phyloP scores from a whole-genome alignment of 2,113 vertebrate species.

The Pseudorasbora parva region DNA sequence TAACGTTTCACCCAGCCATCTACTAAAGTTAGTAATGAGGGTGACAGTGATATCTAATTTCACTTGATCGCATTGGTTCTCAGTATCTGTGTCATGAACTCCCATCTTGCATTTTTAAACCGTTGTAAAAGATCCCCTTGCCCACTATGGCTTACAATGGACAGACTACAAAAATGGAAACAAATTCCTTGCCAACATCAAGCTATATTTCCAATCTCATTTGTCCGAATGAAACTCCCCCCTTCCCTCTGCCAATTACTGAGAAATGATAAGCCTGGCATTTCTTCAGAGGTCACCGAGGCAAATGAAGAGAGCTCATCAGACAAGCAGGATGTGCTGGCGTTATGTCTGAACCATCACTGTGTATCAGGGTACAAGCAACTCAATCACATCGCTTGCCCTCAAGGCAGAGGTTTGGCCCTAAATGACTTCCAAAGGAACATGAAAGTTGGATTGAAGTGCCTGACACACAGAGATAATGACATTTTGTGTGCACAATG shows the following conservation, averaged over 20 bases:
- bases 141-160: background rate
- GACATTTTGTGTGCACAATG: constrained; percentile 25
- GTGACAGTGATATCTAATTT: background rate
- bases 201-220: constrained; percentile 27
- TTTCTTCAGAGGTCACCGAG: constrained; percentile 40
- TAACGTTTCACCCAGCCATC: background rate
- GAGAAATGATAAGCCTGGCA: constrained; percentile 24
- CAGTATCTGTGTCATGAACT: background rate
- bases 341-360: constrained; percentile 28
- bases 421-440: constrained; percentile 26
- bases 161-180: constrained; percentile 22
- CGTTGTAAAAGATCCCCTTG: background rate
- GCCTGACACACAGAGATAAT: constrained; percentile 40
- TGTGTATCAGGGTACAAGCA: background rate
- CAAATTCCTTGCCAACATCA: constrained; percentile 32
- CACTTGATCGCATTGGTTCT: background rate
- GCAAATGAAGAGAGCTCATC: constrained; percentile 25
- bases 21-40: background rate
- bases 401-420: constrained; percentile 18
- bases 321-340: constrained; percentile 27
- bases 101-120: background rate
- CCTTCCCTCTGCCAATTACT: constrained; percentile 35
- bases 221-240: constrained; percentile 43
- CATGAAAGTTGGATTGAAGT: constrained; percentile 43
- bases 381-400: constrained; percentile 23